phyloP scores from a whole-genome alignment of 1,140 invertebrate species.

The Acromyrmex echinatior region DNA sequence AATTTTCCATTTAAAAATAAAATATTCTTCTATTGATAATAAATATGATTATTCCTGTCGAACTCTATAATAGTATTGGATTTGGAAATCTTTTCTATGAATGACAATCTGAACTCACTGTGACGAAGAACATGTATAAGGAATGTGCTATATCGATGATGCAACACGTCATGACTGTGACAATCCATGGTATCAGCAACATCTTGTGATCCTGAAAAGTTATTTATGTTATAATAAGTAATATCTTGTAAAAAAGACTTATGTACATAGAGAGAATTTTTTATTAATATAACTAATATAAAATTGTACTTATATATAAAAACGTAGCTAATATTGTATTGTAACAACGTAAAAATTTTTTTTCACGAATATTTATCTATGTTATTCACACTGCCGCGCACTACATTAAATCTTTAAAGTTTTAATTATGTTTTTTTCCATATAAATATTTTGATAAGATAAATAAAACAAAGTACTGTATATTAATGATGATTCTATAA shows the following conservation, averaged over 20 bases:
- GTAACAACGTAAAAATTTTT: not conserved
- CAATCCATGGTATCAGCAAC: slow-evolving; percentile 86
- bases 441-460: not conserved
- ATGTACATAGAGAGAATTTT: not conserved
- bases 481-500: slow-evolving; percentile 6
- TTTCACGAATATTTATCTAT: not conserved
- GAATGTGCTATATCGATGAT: slow-evolving; percentile 83
- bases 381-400: not conserved
- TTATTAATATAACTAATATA: not conserved
- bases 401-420: not conserved
- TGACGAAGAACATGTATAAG: slow-evolving; percentile 80
- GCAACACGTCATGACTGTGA: slow-evolving; percentile 79
- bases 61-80: too few relatives aligned
- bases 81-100: too few relatives aligned
- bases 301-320: not conserved
- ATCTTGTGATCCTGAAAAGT: slow-evolving; percentile 83
- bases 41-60: too few relatives aligned
- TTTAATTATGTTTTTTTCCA: not conserved
- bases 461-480: not conserved
- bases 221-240: not conserved
- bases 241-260: not conserved
- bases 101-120: slow-evolving; percentile 56
- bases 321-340: not conserved
- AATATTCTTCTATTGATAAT: too few relatives aligned
- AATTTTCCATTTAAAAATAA: too few relatives aligned